Percentiles rank a stretch among this genome's conserved stretches.
Conservation (phyloP, 2,113 vertebrate species). For the Syngnathus typhle region DNA sequence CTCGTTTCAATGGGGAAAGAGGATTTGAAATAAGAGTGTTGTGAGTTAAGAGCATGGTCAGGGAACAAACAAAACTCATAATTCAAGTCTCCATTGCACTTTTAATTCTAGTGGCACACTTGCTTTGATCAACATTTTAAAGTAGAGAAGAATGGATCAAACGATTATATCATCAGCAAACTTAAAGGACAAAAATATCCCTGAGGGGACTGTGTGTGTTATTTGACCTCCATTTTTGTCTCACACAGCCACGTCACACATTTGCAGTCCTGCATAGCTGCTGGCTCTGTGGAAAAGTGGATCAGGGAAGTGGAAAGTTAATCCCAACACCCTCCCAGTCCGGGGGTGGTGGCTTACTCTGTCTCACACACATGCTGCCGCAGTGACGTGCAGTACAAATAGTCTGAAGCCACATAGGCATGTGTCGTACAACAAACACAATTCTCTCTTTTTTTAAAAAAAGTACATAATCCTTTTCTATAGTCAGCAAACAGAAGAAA, state of each 20-base stretch:
- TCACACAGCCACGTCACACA: conserved; percentile 47
- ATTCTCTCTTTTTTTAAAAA: neutral
- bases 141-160: conserved; percentile 36
- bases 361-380: conserved; percentile 27
- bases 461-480: neutral
- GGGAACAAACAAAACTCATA: neutral
- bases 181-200: conserved; percentile 45
- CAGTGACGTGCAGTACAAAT: conserved; percentile 10
- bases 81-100: conserved; percentile 1
- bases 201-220: conserved; percentile 42
- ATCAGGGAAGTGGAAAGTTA: conserved; percentile 67
- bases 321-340: conserved; percentile 56
- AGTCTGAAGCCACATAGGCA: conserved; percentile 10
- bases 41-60: neutral
- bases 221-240: conserved; percentile 59
- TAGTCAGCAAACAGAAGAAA: neutral
- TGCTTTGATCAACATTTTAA: conserved; percentile 36
- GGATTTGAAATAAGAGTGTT: neutral
- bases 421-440: neutral
- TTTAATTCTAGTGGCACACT: conserved; percentile 26
- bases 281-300: conserved; percentile 62
- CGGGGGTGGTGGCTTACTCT: conserved; percentile 21
- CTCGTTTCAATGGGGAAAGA: neutral
- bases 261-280: conserved; percentile 52
- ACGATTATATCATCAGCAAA: conserved; percentile 15